Base-by-base conservation (phyloP, 2,797 vertebrate species). In the Pseudochaenichthys georgianus region DNA sequence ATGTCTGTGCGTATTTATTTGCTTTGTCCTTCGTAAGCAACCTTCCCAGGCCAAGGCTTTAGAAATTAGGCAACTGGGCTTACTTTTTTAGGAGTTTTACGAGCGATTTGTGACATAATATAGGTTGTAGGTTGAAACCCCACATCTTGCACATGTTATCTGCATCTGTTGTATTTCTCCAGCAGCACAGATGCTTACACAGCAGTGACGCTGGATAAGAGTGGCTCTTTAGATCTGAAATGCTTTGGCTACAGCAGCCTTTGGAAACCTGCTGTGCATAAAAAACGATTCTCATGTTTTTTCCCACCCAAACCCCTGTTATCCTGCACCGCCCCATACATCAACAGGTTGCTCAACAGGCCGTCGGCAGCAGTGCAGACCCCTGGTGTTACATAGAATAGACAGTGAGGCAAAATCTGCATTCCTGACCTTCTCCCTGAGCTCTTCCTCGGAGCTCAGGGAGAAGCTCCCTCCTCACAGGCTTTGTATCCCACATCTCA, bases 331-430 rank as follows among this genome's bases (percentile, higher is more conserved):
- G 55, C 84, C 87, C 86, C 58, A 43, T 80, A 83, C 83, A 78
- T 88, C 84, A 87, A 89, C 85, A 91, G 5, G 19, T 51, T 34
- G 78, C 84, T 81, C 86, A 64, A 73, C 70, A 19, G 83, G 81
- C 62, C 62, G 8, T 43, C 50, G 11, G 80, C 83, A 84, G 83
- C 84, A 11, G 45, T 61, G 68, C 75, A 9, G 84, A 72, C 70
- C 83, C 85, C 81, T 48, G 75, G 19, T 42, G 83, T 1, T 57
- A 9, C 43, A 6, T 60, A 87, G 84, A 86, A 80, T 70, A 69
- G 83, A 23, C 50, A 3, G 51, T 57, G 13, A 9, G 34, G 74
- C 67, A 58, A 70, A 46, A 64, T 65, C 70, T 62, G 59, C 78
- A 78, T 84, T 88, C 86, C 43, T 80, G 9, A 78, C 69, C 75